phyloP scores from a whole-genome alignment of 2,113 vertebrate species.

The Syngnathus scovelli region DNA sequence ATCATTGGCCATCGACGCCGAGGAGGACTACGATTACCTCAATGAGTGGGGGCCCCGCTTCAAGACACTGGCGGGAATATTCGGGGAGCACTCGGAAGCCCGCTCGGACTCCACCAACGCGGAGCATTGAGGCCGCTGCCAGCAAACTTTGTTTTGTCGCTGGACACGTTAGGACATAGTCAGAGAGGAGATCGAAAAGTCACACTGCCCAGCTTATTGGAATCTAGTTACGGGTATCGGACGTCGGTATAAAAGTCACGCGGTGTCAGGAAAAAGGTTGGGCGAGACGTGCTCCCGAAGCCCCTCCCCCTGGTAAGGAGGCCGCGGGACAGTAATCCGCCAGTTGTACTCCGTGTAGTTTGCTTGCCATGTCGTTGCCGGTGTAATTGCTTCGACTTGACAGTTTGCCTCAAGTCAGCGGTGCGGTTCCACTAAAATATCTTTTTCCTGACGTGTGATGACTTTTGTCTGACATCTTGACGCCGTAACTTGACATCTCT shows the following conservation, averaged over 20 bases:
- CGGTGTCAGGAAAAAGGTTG: not conserved
- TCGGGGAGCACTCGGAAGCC: slow-evolving; percentile 80
- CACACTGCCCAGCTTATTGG: not conserved
- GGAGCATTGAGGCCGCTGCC: slow-evolving; percentile 64
- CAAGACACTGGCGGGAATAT: slow-evolving; percentile 91
- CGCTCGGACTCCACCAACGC: slow-evolving; percentile 57
- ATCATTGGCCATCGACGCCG: slow-evolving; percentile 75
- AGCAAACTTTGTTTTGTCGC: slow-evolving; percentile 34
- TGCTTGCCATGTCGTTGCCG: not conserved
- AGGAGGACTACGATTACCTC: slow-evolving; percentile 92
- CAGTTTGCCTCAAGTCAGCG: not conserved
- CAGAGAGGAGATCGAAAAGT: not conserved
- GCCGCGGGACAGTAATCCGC: not conserved
- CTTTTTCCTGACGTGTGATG: not conserved
- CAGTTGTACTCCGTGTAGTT: not conserved
- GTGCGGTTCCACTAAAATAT: not conserved
- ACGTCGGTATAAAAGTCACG: not conserved
- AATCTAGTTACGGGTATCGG: not conserved
- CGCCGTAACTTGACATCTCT: not conserved
- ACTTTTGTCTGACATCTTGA: not conserved
- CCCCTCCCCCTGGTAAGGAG: not conserved
- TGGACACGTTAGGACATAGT: not conserved
- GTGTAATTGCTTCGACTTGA: not conserved
- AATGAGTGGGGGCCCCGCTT: slow-evolving; percentile 94
- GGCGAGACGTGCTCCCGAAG: not conserved